Evolutionary conservation across 2,888 invertebrate genomes (phyloP).

Genomic region (Graphium colonna): DNA sequence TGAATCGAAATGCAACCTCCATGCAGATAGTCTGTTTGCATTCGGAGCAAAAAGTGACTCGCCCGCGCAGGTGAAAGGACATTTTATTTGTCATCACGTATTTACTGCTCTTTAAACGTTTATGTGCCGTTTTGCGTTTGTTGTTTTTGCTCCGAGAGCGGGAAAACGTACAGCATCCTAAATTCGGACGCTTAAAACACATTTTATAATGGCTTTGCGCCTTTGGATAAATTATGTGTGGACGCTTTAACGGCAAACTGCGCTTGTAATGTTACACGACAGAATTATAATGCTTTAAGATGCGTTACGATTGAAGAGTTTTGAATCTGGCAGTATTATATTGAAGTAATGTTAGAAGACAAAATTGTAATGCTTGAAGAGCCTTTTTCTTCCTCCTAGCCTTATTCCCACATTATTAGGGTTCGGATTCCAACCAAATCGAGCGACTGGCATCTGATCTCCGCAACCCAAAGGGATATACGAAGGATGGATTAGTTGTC

Average conservation of each 20-base stretch:
- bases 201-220: slow-evolving; percentile 25
- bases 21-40: slow-evolving; percentile 28
- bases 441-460: no score
- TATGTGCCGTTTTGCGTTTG: slow-evolving; percentile 62
- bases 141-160: slow-evolving; percentile 39
- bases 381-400: no score
- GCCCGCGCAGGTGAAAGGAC: slow-evolving; percentile 55
- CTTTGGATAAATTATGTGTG: background rate
- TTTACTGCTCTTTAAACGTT: slow-evolving; percentile 65
- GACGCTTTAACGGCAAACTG: background rate
- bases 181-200: slow-evolving; percentile 48
- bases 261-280: background rate
- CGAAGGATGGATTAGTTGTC: no score
- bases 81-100: slow-evolving; percentile 60
- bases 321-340: no score
- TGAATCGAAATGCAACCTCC: slow-evolving; percentile 19
- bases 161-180: slow-evolving; percentile 45
- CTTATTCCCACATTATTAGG: no score
- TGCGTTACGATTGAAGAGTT: no score
- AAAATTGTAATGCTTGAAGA: no score
- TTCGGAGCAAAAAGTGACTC: slow-evolving; percentile 37
- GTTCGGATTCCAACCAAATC: no score
- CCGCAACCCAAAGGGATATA: no score
- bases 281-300: background rate
- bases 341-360: no score